Evolutionary conservation across 2,797 vertebrate genomes (phyloP), one percentile per base, ranked within the genome.

Genomic region (Sebastes goodei): DNA sequence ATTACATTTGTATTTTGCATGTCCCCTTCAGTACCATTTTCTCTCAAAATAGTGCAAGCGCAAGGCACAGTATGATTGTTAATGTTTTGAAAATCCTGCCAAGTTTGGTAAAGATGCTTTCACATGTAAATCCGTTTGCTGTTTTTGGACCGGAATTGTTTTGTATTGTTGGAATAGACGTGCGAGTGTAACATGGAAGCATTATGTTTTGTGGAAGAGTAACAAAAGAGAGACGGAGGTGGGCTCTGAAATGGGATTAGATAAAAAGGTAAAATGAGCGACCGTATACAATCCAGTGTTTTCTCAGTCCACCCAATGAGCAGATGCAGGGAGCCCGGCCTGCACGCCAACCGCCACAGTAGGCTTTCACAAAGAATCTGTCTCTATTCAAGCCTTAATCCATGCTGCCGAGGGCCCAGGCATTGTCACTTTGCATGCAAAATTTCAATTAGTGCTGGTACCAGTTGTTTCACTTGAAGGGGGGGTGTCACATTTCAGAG

Each of bases 401-500:
- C 96, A 88, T 78, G 93, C 94, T 94, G 94, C 95, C 85, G 93
- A 92, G 93, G 88, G 94, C 94, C 87, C 81, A 59, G 90, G 90
- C 94, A 96, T 96, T 96, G 96, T 96, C 94, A 95, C 95, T 94
- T 95, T 93, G 95, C 96, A 96, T 96, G 95, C 95, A 94, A 95
- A 96, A 96, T 96, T 95, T 96, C 94, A 96, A 96, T 96, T 96
- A 96, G 95, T 95, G 93, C 95, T 95, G 95, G 95, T 96, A 95
- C 95, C 95, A 96, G 96, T 96, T 96, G 95, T 95, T 96, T 96
- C 89, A 92, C 86, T 92, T 88, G 87, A 89, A 90, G 33, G 10
- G 46, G 67, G 90, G 91, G 94, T 93, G 92, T 95, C 90, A 77
- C 86, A 86, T 95, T 95, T 96, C 92, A 84, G 90, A 87, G 86